phyloP scores from a whole-genome alignment of 2,888 invertebrate species.

The Ligdia adustata region DNA sequence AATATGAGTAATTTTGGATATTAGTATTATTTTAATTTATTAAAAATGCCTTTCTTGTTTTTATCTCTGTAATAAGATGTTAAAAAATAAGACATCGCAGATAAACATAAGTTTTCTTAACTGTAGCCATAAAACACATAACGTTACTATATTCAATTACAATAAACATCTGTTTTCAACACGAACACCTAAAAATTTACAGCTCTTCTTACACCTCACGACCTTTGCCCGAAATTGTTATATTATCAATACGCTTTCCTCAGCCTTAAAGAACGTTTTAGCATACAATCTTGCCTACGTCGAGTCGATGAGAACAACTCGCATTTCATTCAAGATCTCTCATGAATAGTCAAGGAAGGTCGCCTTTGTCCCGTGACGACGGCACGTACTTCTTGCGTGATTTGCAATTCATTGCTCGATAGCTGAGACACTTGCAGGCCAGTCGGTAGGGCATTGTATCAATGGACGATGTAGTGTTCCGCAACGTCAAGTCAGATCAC shows the following conservation, averaged over 20 bases:
- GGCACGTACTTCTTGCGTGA: constrained; percentile 25
- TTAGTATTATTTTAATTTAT: too few relatives aligned
- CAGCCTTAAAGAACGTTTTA: constrained; percentile 26
- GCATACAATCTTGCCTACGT: constrained; percentile 26
- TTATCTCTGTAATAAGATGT: too few relatives aligned
- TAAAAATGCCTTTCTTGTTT: too few relatives aligned
- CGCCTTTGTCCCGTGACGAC: constrained; percentile 39
- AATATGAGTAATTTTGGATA: constrained; percentile 10
- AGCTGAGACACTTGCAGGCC: constrained; percentile 8
- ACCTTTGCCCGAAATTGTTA: constrained; percentile 27
- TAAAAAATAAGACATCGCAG: too few relatives aligned
- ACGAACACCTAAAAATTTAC: constrained; percentile 24
- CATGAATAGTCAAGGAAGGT: constrained; percentile 50
- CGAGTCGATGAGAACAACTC: constrained; percentile 28
- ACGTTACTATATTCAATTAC: too few relatives aligned
- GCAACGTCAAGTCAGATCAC: constrained; percentile 17
- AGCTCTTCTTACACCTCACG: constrained; percentile 20
- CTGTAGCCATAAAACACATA: too few relatives aligned
- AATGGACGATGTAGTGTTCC: constrained; percentile 15
- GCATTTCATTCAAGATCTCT: constrained; percentile 44
- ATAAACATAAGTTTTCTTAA: too few relatives aligned
- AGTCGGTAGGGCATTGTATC: constrained; percentile 19
- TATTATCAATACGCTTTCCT: constrained; percentile 27
- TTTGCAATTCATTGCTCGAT: constrained; percentile 33
- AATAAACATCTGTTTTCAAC: too few relatives aligned